A percentile compares a stretch with the other conserved stretches of the same genome.
phyloP scores from a whole-genome alignment of 2,888 invertebrate species.

The Apamea monoglypha region DNA sequence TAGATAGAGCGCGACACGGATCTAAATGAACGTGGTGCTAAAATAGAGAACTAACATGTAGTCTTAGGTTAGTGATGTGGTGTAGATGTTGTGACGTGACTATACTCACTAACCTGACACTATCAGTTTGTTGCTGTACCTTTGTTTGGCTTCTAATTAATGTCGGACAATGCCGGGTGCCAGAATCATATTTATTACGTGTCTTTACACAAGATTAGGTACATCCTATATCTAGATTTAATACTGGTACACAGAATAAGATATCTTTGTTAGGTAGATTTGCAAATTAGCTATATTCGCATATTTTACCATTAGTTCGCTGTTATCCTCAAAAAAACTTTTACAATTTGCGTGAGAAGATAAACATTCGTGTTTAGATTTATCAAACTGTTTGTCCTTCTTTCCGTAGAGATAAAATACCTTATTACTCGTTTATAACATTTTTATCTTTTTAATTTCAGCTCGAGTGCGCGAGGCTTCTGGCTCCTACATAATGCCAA shows the following conservation, averaged over 20 bases:
- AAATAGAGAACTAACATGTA: not conserved
- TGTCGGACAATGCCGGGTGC: not conserved
- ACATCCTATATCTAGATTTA: too few species aligned
- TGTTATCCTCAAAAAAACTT: conserved; percentile 23
- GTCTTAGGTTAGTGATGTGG: not conserved
- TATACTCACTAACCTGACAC: conserved; percentile 16
- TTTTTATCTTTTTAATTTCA: conserved; percentile 78
- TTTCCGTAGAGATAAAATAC: conserved; percentile 35
- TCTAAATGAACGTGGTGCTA: not conserved
- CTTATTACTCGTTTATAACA: conserved; percentile 31
- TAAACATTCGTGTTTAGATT: conserved; percentile 36
- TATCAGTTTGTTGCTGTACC: conserved; percentile 38
- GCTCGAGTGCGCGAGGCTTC: conserved; percentile 91
- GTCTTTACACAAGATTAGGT: not conserved
- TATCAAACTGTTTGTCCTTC: conserved; percentile 3
- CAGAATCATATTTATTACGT: not conserved
- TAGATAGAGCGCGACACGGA: not conserved
- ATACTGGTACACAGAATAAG: not conserved
- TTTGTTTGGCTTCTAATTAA: conserved; percentile 3
- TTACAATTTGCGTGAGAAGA: conserved; percentile 37
- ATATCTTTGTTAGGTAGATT: not conserved
- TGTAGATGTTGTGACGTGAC: not conserved
- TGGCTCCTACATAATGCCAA: conserved; percentile 91
- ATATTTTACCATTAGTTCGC: not conserved
- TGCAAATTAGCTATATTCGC: not conserved